Conservation (phyloP, 2,888 invertebrate species). For the Alsophila aescularia region DNA sequence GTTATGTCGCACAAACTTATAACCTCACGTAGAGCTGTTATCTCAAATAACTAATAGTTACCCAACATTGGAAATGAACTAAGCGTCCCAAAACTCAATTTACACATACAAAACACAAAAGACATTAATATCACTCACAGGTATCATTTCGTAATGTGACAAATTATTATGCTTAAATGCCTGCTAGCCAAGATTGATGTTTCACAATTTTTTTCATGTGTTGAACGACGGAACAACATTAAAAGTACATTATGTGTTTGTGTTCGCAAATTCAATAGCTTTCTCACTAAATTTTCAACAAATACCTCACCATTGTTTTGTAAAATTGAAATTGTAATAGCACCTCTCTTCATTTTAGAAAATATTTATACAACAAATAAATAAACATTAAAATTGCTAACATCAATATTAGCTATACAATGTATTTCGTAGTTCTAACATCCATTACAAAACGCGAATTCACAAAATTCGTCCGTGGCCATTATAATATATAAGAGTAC, state of each 20-base stretch:
- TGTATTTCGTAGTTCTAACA: constrained; percentile 22
- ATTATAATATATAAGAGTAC: constrained; percentile 7
- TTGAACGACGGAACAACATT: constrained; percentile 20
- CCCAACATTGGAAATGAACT: not conserved
- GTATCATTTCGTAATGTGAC: constrained; percentile 26
- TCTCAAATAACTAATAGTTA: no score
- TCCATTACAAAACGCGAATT: not conserved
- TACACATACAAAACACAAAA: constrained; percentile 17
- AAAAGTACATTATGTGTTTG: constrained; percentile 25
- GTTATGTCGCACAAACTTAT: no score
- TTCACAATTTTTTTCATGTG: constrained; percentile 19
- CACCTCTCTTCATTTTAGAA: constrained; percentile 11
- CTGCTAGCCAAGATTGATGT: constrained; percentile 28
- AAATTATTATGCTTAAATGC: constrained; percentile 33
- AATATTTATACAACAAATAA: constrained; percentile 7
- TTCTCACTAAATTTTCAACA: not conserved
- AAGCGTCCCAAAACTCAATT: not conserved
- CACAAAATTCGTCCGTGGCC: not conserved
- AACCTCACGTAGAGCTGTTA: no score
- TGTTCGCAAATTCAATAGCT: constrained; percentile 10
- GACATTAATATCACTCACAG: constrained; percentile 27
- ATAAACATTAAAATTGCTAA: constrained; percentile 14
- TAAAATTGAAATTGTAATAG: constrained; percentile 16
- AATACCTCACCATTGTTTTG: constrained; percentile 12
- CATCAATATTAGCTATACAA: constrained; percentile 21